Conservation (phyloP, 2,113 vertebrate species). For the Megaceryle maxima region DNA sequence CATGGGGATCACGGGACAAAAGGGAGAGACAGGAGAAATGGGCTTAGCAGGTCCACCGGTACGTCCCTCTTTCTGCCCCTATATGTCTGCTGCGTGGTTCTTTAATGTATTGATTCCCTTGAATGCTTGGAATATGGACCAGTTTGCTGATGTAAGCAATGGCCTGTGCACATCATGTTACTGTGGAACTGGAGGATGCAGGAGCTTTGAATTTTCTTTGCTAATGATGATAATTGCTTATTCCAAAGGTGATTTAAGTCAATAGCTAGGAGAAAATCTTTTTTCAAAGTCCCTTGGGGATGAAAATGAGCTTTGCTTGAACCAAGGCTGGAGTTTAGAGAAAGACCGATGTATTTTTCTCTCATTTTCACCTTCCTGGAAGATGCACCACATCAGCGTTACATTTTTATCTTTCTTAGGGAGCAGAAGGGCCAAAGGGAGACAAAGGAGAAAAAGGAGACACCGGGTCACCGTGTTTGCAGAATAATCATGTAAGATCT, state of each 20-base stretch:
- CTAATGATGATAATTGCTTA: neutral
- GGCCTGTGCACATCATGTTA: rapidly evolving
- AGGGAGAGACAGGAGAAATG: constrained; percentile 86
- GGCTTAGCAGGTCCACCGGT: constrained; percentile 86
- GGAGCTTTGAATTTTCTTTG: neutral
- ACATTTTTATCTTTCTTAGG: constrained; percentile 65
- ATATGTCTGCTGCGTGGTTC: neutral
- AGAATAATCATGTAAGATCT: constrained; percentile 86
- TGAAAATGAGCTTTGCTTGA: neutral
- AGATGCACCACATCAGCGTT: neutral
- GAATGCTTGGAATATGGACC: neutral
- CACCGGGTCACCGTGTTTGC: constrained; percentile 73
- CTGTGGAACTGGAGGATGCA: neutral
- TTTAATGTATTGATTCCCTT: neutral
- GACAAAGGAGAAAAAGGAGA: constrained; percentile 92
- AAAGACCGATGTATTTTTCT: neutral
- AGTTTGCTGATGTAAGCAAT: neutral
- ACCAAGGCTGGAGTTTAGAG: neutral
- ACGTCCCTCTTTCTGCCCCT: constrained; percentile 28
- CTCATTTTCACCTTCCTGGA: neutral
- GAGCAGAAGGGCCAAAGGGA: constrained; percentile 86
- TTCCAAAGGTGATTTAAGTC: neutral
- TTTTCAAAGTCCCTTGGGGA: neutral
- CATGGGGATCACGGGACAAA: constrained; percentile 78
- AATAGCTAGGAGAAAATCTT: neutral